phyloP scores from a whole-genome alignment of 1,140 invertebrate species.

The Tetramorium parvispinum region DNA sequence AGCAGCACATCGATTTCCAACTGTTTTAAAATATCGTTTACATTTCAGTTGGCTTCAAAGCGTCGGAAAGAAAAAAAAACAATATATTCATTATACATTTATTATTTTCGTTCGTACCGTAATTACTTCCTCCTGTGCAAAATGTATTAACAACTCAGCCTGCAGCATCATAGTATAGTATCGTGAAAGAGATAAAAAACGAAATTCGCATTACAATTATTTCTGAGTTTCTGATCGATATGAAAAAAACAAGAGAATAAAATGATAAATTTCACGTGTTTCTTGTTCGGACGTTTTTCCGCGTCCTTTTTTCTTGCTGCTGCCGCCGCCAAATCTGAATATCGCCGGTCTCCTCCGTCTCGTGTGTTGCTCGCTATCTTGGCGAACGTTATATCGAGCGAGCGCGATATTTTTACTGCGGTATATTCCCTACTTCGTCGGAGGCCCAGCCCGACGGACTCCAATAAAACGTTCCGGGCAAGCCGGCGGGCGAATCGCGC shows the following conservation, averaged over 20 bases:
- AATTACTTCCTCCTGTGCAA: background rate
- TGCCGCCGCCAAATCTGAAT: conserved; percentile 16
- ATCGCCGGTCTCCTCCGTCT: background rate
- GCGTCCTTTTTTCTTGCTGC: background rate
- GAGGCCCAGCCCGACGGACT: conserved; percentile 22
- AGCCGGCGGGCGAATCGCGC: conserved; percentile 57
- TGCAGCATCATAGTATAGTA: background rate
- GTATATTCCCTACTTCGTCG: conserved; percentile 46
- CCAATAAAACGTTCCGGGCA: conserved; percentile 53
- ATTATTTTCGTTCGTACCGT: background rate
- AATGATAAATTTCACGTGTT: background rate
- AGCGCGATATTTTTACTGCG: conserved; percentile 46
- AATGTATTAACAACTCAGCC: background rate
- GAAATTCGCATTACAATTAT: conserved; percentile 11
- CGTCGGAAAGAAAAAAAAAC: background rate
- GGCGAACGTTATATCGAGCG: conserved; percentile 37
- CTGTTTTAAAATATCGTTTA: background rate
- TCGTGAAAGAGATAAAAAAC: background rate
- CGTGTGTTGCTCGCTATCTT: conserved; percentile 6
- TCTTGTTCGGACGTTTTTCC: background rate
- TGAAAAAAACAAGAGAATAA: background rate
- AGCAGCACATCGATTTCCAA: background rate
- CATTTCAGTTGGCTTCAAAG: background rate
- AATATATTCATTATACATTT: background rate
- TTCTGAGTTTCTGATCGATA: background rate